Conservation (phyloP, 23 tunicate species). For the Phallusia fumigata region DNA sequence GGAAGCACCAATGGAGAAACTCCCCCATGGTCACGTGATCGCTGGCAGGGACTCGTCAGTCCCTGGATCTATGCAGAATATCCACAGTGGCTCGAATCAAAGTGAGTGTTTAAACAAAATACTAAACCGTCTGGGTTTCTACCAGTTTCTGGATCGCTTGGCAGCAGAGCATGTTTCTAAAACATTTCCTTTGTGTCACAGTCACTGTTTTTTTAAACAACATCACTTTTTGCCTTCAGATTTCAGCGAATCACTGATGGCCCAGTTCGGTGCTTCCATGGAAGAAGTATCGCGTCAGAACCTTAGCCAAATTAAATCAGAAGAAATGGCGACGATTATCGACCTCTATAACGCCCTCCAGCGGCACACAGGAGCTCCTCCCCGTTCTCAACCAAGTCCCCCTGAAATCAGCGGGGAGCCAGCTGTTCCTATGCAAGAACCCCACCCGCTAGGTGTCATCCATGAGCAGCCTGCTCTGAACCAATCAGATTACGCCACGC, state of each 20-base stretch:
- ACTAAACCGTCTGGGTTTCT: background rate
- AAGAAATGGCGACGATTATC: constrained; percentile 39
- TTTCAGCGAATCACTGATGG: background rate
- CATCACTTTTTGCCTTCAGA: background rate
- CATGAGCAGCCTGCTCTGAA: constrained; percentile 4
- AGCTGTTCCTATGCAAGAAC: background rate
- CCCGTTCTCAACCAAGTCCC: constrained; percentile 15
- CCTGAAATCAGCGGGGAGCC: background rate
- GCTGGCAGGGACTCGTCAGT: background rate
- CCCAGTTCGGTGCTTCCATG: background rate
- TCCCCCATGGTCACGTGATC: background rate
- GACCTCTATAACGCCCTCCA: constrained; percentile 51
- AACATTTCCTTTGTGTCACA: no score
- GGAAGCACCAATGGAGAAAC: background rate
- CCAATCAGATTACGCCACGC: constrained; percentile 55
- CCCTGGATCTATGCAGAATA: background rate
- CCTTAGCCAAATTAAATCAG: background rate
- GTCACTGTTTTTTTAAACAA: no score
- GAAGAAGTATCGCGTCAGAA: background rate
- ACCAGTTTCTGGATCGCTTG: background rate
- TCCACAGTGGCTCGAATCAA: background rate
- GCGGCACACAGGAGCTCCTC: constrained; percentile 9
- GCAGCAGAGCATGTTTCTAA: background rate
- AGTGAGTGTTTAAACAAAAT: background rate
- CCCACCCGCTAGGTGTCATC: constrained; percentile 19